Evolutionary conservation across 2,888 invertebrate genomes (phyloP).

Genomic region (Rutpela maculata): DNA sequence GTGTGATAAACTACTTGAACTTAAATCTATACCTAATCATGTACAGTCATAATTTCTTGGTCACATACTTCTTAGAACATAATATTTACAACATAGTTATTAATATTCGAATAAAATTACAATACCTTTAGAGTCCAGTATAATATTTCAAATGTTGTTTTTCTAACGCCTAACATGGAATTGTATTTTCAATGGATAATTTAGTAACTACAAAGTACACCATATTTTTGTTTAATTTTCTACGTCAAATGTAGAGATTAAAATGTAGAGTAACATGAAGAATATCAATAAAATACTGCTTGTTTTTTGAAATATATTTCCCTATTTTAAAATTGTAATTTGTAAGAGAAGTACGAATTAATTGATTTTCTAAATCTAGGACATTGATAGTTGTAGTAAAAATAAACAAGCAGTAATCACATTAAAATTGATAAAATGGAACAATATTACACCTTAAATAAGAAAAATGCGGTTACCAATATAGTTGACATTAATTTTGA

Average conservation of each 20-base stretch:
- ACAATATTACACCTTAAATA: slow-evolving; percentile 4
- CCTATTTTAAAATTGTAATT: background rate
- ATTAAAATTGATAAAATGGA: slow-evolving; percentile 8
- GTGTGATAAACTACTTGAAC: slow-evolving; percentile 44
- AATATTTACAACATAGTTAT: slow-evolving; percentile 51
- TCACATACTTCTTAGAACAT: slow-evolving; percentile 47
- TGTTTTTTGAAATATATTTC: slow-evolving; percentile 11
- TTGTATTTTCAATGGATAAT: slow-evolving; percentile 32
- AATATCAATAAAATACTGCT: slow-evolving; percentile 23
- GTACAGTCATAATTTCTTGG: slow-evolving; percentile 46
- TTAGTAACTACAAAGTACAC: slow-evolving; percentile 22
- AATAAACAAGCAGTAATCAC: slow-evolving; percentile 14
- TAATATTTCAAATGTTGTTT: slow-evolving; percentile 44
- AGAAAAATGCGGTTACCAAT: background rate
- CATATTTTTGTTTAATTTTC: slow-evolving; percentile 31
- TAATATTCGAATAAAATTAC: slow-evolving; percentile 63
- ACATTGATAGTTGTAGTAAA: slow-evolving; percentile 8
- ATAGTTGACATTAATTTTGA: background rate
- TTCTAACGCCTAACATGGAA: slow-evolving; percentile 34
- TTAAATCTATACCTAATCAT: slow-evolving; percentile 52
- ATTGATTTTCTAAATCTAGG: slow-evolving; percentile 5
- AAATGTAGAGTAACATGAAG: slow-evolving; percentile 26
- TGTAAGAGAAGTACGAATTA: background rate
- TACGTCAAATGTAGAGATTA: slow-evolving; percentile 35
- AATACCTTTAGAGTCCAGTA: slow-evolving; percentile 58